Base-by-base conservation (phyloP, 2,113 vertebrate genomes). In the Columba livia region DNA sequence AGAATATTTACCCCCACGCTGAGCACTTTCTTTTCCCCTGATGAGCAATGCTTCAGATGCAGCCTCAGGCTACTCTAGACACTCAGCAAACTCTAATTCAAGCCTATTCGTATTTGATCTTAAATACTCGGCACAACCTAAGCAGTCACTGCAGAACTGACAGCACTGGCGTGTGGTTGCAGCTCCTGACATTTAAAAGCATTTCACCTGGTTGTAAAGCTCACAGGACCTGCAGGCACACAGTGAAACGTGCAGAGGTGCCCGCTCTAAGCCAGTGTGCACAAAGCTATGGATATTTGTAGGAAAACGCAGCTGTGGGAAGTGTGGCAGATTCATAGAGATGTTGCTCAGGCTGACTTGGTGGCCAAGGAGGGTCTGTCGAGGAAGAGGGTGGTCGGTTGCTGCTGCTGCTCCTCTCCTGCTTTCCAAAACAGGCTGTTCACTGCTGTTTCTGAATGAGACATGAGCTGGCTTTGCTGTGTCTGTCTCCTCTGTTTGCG, bases 1-100 rank as follows among this genome's bases (percentile, higher is more conserved):
- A 90, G 83, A 56, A 74, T 77, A 34, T 95, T 97, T 97, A 86
- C 60, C 73, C 31, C 20, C 95, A 88, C 0, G 8, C 92, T 84
- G 83, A 86, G 88, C 56, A 31, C 4, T 23, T 48, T 90, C 91
- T 91, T n/a, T 31, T 47, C 42, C 25, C 64, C 51, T 48, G 53
- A 44, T 19, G 64, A 72, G 57, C 34, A 42, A 48, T 9, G 38
- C 23, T 80, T 92, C 85, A 38, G 3, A 72, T 36, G 21, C 2
- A 23, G 60, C 36, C 67, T 83, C 34, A 50, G 54, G 72, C 67
- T 73, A 10, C 75, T 82, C 54, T 13, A 47, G 77, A 21, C 9
- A 42, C 82, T 79, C 85, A 67, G 51, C n/a, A 83, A 95, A 66
- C 67, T 57, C 64, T 56, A 32, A 47, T 38, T 42, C 71, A 44